Conservation (phyloP, 2,888 invertebrate genomes). For the Rutpela maculata region DNA sequence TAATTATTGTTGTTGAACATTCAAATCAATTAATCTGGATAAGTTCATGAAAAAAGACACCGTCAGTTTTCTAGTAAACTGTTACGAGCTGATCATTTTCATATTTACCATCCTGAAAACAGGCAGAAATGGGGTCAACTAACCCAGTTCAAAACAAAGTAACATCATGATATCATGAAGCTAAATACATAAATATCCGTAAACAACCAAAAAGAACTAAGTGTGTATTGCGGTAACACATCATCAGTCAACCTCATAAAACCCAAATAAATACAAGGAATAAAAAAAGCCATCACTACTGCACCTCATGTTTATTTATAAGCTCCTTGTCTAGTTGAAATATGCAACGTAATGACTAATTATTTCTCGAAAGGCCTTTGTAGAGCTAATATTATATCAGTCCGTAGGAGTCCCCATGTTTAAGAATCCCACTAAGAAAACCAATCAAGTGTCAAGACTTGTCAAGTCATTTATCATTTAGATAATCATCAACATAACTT, state of each 20-base stretch:
- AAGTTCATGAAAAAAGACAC: too few species aligned
- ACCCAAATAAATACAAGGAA: background rate
- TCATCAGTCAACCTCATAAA: background rate
- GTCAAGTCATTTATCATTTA: slow-evolving; percentile 60
- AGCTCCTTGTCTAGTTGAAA: slow-evolving; percentile 11
- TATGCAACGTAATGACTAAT: slow-evolving; percentile 31
- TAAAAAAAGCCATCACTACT: slow-evolving; percentile 4
- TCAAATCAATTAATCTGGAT: too few species aligned
- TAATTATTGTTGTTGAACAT: too few species aligned
- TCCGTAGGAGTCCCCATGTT: slow-evolving; percentile 25
- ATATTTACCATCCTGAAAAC: too few species aligned
- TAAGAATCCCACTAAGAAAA: slow-evolving; percentile 44
- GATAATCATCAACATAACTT: slow-evolving; percentile 55
- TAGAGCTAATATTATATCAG: slow-evolving; percentile 15
- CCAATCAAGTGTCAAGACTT: slow-evolving; percentile 59
- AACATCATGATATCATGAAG: background rate
- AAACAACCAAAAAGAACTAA: background rate
- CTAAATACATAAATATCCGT: background rate
- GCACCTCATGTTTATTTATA: slow-evolving; percentile 30
- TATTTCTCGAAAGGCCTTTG: slow-evolving; percentile 24
- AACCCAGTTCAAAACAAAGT: background rate
- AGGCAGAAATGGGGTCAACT: too few species aligned
- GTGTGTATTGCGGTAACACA: background rate
- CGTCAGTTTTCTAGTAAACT: too few species aligned
- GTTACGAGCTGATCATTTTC: too few species aligned